phyloP scores from a whole-genome alignment of 2,888 invertebrate genomes.

The Gortyna flavago region DNA sequence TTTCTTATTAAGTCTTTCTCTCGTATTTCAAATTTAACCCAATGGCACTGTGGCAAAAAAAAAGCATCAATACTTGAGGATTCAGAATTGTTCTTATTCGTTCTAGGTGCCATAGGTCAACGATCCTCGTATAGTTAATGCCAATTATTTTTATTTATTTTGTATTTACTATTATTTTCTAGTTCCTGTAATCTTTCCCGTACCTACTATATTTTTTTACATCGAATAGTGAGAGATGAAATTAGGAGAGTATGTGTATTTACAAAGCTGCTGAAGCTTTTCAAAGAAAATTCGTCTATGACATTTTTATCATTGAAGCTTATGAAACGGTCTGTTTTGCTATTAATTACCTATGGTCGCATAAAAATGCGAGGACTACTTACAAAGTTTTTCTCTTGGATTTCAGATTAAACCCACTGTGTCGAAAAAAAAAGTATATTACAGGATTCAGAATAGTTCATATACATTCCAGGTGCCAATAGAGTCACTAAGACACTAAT shows the following conservation, averaged over 20 bases:
- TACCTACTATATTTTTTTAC: no score
- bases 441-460: neutral
- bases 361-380: neutral
- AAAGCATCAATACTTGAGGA: neutral
- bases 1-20: neutral
- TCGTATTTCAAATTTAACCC: neutral
- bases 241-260: conserved; percentile 30
- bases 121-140: neutral
- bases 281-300: neutral
- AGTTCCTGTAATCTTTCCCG: no score
- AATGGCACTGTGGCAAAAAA: neutral
- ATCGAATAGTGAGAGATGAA: conserved; percentile 75
- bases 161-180: no score
- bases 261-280: neutral
- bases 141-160: no score
- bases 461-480: no score
- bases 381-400: neutral
- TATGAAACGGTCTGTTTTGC: neutral
- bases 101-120: neutral
- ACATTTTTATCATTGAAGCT: neutral
- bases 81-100: neutral
- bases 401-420: neutral
- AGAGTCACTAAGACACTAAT: neutral
- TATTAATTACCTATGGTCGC: neutral
- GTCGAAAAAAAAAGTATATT: neutral